phyloP scores from a whole-genome alignment of 2,797 vertebrate species.

The Liparis tanakae region DNA sequence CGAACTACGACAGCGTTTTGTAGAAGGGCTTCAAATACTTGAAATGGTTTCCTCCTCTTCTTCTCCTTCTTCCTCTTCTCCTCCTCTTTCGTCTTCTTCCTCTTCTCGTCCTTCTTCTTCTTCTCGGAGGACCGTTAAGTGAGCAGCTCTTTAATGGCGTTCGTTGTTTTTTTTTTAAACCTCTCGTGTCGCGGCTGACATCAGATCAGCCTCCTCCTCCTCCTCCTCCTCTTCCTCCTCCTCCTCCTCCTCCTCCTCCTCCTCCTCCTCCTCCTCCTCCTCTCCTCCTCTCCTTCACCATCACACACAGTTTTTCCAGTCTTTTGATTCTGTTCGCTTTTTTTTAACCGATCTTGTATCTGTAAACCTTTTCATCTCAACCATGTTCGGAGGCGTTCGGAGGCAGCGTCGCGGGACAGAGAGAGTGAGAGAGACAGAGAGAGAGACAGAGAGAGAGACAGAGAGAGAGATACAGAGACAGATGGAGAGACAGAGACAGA shows the following conservation, averaged over 20 bases:
- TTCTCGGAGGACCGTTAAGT: constrained; percentile 18
- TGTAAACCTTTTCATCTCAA: constrained; percentile 11
- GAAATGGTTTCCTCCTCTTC: constrained; percentile 12
- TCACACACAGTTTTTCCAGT: not conserved
- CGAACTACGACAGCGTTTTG: constrained; percentile 37
- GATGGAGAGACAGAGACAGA: too few species aligned
- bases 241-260: not conserved
- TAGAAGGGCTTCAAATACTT: constrained; percentile 38
- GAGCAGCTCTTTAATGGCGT: not conserved
- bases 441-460: too few species aligned
- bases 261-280: not conserved
- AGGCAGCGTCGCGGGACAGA: not conserved
- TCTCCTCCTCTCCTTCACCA: constrained; percentile 19
- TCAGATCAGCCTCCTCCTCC: constrained; percentile 2
- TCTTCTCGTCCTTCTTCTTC: constrained; percentile 8
- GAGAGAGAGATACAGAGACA: too few species aligned
- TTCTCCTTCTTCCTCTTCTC: too few species aligned
- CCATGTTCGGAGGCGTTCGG: not conserved
- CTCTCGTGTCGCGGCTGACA: constrained; percentile 28
- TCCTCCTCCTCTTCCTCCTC: not conserved
- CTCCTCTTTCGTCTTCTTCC: too few species aligned
- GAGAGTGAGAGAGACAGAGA: too few species aligned
- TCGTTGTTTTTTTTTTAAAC: not conserved
- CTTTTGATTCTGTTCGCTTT: too few species aligned
- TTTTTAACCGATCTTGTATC: constrained; percentile 9